Percentiles rank a stretch among this genome's conserved stretches.
Evolutionary conservation across 1,140 invertebrate genomes (phyloP).

Genomic region (Sinella curviseta): DNA sequence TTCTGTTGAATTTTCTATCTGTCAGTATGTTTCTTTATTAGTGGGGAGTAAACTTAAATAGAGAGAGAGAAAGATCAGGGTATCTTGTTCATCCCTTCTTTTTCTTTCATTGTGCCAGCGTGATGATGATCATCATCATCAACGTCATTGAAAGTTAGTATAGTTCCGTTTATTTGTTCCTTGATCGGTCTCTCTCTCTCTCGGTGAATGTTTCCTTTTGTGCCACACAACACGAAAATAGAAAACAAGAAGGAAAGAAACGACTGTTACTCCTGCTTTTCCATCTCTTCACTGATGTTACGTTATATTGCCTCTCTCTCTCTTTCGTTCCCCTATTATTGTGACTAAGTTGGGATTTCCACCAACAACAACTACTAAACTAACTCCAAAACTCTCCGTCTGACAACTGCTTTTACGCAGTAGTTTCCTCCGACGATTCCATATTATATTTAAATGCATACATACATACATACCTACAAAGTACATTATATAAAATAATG

Average conservation of each 20-base stretch:
- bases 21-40: neutral
- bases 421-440: neutral
- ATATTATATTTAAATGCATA: too few relatives aligned
- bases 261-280: neutral
- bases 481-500: neutral
- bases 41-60: too few relatives aligned
- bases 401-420: neutral
- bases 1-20: neutral
- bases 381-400: neutral
- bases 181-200: neutral
- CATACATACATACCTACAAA: too few relatives aligned
- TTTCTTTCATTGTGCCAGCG: neutral
- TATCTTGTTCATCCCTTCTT: slow-evolving; percentile 3
- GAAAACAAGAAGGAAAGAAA: slow-evolving; percentile 13
- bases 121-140: slow-evolving; percentile 12
- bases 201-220: neutral
- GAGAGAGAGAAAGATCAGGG: slow-evolving; percentile 4
- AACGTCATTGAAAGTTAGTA: neutral
- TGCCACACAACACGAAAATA: neutral
- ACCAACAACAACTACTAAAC: slow-evolving; percentile 12
- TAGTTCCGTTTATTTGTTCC: slow-evolving; percentile 20
- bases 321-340: neutral
- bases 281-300: neutral
- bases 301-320: slow-evolving; percentile 13
- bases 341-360: neutral